Base-by-base conservation (phyloP, 92 coral and sea anemone genomes). In the Zoanthus solanderi region DNA sequence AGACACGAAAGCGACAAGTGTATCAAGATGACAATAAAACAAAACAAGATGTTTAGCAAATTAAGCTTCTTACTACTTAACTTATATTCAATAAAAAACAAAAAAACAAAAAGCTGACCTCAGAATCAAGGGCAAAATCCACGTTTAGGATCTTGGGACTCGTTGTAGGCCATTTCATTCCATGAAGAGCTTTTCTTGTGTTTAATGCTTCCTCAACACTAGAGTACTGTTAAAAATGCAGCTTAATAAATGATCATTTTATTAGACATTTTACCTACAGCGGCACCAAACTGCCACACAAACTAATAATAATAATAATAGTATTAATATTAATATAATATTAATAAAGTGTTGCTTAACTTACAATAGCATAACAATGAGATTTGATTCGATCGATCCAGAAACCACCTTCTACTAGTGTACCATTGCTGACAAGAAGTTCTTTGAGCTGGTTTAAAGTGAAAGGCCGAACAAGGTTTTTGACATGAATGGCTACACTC, bases 381-480 rank as follows among this genome's bases (percentile, higher is more conserved):
- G 99, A 96, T 78, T 96, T 96, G 73, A 96, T 96, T 79, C 84
- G 94, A 85, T 96, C 98, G 66, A 95, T 96, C 99, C 99, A 96
- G 87, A 96, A 96, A 66, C 99, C 99, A 60, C 84, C 94, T 0
- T 95, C 98, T 5, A 56, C 94, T 84, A 95, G 60, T 37, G 92
- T 79, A 31, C 99, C 99, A 81, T 88, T 77, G 34, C 85, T 90
- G 13, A 94, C 86, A 56, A 96, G 92, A 16, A 95, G 94, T 23
- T 95, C 97, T 79, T 93, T 96, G 54, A 96, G 92, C 76, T 96
- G 99, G 67, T 91, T 95, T 78, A 89, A 91, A 2, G 98, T 96
- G 54, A 96, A 96, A 16, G 99, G 99, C 42, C 99, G 93, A 61
- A 96, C 99, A 74, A 96, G 95, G 83, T 96, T 90, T 87, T 81